Percentiles rank a stretch among this genome's conserved stretches.
These are phyloP conservation scores for Condylura cristata DNA, from an alignment of 2,113 vertebrate genomes.

Conservation along the genomic window DNA sequence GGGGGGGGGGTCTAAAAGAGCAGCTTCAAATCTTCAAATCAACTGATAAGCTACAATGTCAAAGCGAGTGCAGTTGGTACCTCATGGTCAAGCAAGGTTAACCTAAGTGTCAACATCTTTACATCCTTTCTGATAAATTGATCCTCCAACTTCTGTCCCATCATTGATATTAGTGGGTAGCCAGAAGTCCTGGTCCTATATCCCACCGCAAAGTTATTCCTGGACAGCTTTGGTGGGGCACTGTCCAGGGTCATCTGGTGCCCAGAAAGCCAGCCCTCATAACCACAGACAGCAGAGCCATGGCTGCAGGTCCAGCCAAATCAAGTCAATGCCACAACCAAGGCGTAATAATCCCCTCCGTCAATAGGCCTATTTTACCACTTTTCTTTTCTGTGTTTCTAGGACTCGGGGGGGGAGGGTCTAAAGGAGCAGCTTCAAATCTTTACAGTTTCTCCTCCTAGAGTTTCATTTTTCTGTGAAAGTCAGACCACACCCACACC, in stretches of 20 bases:
- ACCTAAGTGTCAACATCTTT: conserved; percentile 95
- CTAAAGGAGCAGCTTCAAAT: conserved; percentile 97
- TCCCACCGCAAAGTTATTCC: conserved; percentile 96
- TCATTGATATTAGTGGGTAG: conserved; percentile 97
- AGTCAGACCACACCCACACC: conserved; percentile 96
- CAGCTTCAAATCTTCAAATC: conserved; percentile 96
- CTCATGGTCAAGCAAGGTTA: conserved; percentile 96
- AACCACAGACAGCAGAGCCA: conserved; percentile 93
- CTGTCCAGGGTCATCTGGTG: conserved; percentile 98
- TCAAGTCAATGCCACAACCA: conserved; percentile 98
- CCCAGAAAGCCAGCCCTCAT: conserved; percentile 97
- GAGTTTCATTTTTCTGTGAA: conserved; percentile 98
- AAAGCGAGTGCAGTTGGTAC: conserved; percentile 96
- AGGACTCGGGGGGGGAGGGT: conserved; percentile 98
- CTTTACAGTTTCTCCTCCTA: conserved; percentile 97
- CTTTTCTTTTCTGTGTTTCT: conserved; percentile 99
- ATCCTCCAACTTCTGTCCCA: conserved; percentile 96
- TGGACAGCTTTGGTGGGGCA: conserved; percentile 96
- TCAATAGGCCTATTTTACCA: conserved; percentile 97
- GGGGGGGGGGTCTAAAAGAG: conserved; percentile 98
- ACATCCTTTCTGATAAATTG: conserved; percentile 98
- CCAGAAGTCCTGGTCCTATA: conserved; percentile 98
- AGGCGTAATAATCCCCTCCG: conserved; percentile 95
- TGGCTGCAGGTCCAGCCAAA: conserved; percentile 95
- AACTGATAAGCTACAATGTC: conserved; percentile 96